A percentile compares a stretch with the other conserved stretches of the same genome.
These are phyloP conservation scores for Ariolimax columbianus DNA, from an alignment of 2,888 invertebrate genomes.

Conservation along the genomic window DNA sequence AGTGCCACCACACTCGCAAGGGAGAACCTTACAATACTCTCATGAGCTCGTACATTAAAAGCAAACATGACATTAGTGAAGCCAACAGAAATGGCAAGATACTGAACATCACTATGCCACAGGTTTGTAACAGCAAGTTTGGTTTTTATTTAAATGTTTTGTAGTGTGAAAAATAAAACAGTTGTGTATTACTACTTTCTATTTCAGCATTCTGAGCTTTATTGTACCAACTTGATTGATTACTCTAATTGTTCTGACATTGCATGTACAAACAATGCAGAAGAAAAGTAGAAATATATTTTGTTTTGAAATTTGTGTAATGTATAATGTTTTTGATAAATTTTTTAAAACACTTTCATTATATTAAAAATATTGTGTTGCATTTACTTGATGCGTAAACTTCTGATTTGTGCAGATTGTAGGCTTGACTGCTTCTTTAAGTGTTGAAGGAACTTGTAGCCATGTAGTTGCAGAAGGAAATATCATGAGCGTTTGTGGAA, in stretches of 20 bases:
- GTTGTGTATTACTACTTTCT: neutral
- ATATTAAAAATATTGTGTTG: no score
- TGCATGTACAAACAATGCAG: no score
- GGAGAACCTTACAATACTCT: constrained; percentile 62
- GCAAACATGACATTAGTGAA: neutral
- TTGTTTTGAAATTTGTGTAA: no score
- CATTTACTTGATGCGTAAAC: neutral
- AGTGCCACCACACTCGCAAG: constrained; percentile 64
- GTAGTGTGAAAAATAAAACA: neutral
- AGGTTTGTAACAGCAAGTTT: no score
- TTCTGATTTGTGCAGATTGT: constrained; percentile 67
- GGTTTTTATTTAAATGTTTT: neutral
- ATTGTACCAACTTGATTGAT: no score
- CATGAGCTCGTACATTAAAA: constrained; percentile 58
- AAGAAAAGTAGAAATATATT: no score
- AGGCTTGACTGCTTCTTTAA: constrained; percentile 77
- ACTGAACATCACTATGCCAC: constrained; percentile 7
- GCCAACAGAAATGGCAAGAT: constrained; percentile 22
- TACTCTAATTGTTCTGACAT: no score
- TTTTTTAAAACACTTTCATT: no score
- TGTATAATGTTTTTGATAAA: no score
- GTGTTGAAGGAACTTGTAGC: constrained; percentile 67
- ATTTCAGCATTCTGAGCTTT: neutral
- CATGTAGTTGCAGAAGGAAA: constrained; percentile 66
- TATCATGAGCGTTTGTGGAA: constrained; percentile 69